Conservation (phyloP, 2,113 vertebrate species). For the Perccottus glenii region DNA sequence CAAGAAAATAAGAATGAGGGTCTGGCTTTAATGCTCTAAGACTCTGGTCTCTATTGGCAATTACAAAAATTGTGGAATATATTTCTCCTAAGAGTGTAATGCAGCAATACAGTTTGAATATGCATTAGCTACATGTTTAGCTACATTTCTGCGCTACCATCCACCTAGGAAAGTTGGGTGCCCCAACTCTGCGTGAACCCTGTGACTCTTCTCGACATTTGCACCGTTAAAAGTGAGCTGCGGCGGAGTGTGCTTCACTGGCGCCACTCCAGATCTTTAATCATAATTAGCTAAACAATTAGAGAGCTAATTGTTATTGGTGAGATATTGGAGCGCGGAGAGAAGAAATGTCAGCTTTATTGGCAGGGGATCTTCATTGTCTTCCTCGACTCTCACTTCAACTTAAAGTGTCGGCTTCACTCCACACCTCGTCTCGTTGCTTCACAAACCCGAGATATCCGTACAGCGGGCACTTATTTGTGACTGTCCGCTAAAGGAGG, state of each 20-base stretch:
- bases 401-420: slow-evolving; percentile 9
- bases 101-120: too few relatives aligned
- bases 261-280: slow-evolving; percentile 70
- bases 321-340: slow-evolving; percentile 63
- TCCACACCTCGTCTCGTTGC: slow-evolving; percentile 2
- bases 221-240: slow-evolving; percentile 40
- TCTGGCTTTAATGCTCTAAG: neutral
- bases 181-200: neutral
- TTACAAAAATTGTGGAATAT: neutral
- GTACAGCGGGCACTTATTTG: too few relatives aligned
- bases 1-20: too few relatives aligned
- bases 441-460: neutral
- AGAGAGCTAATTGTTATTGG: slow-evolving; percentile 78
- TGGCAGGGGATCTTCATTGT: slow-evolving; percentile 56
- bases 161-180: neutral
- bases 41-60: neutral
- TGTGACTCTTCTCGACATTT: slow-evolving; percentile 38
- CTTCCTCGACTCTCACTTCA: slow-evolving; percentile 31
- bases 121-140: too few relatives aligned
- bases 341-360: slow-evolving; percentile 69
- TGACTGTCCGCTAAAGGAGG: slow-evolving; percentile 35
- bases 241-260: slow-evolving; percentile 67
- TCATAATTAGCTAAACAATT: slow-evolving; percentile 83
- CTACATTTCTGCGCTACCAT: neutral
- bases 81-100: too few relatives aligned